A percentile compares a stretch with the other conserved stretches of the same genome.
Conservation (phyloP, 2,113 vertebrate species). For the Echinops telfairi region DNA sequence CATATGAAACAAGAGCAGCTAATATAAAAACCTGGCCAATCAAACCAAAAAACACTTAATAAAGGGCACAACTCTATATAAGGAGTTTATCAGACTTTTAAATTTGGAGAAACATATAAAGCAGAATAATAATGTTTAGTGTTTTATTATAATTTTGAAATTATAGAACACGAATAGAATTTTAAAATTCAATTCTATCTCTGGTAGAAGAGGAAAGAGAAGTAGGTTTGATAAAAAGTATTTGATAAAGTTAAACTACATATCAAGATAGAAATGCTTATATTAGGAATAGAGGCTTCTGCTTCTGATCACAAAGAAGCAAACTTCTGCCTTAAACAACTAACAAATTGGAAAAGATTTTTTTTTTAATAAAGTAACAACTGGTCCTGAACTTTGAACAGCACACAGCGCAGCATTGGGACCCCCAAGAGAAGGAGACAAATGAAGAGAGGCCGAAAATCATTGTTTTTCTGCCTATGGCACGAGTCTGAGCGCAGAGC, state of each 20-base stretch:
- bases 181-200: too few species aligned
- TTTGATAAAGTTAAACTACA: neutral
- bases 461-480: neutral
- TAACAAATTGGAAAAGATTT: neutral
- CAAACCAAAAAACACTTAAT: neutral
- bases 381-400: neutral
- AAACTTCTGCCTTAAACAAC: neutral
- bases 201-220: neutral
- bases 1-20: neutral
- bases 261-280: neutral
- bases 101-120: neutral
- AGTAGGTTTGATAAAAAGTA: neutral
- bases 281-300: neutral
- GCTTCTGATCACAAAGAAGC: constrained; percentile 3
- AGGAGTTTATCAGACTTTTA: neutral
- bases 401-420: neutral
- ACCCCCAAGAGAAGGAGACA: neutral
- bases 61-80: neutral
- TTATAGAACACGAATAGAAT: too few species aligned
- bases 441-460: neutral
- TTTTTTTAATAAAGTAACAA: neutral
- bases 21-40: neutral
- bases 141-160: too few species aligned
- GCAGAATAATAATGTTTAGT: too few species aligned
- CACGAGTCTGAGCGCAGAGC: neutral